Evolutionary conservation across 2,113 vertebrate genomes (phyloP), one percentile per base, ranked within the genome.

Genomic region (Jaculus jaculus): DNA sequence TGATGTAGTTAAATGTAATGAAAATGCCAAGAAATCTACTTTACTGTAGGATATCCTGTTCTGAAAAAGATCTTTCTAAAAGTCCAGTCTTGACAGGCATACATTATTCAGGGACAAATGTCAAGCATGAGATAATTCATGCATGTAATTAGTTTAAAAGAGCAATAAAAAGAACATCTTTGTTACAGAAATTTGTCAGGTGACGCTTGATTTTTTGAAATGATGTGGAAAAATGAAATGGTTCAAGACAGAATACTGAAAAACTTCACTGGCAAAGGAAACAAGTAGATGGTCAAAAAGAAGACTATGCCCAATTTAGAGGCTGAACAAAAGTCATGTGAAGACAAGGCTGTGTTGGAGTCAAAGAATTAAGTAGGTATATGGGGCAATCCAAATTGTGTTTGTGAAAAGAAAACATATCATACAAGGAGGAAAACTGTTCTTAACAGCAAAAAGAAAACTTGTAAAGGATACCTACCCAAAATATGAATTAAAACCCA

Each of bases 111-210:
- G 32, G 30, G 39, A 71, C 81, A 96, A 74, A 90, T 94, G 85
- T 88, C 88, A 96, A 71, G 39, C 51, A 73, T 72, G 75, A 88
- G 85, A 79, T 88, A 90, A 93, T 95, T 94, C 71, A 68, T 65
- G 65, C 58, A 90, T n/a, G 17, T 80, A 95, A 83, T 96, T 96
- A 80, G 85, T 87, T 90, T 85, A 47, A 95, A 94, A 86, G 60
- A 96, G n/a, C 10, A 88, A 23, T 60, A 80, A 93, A 90, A 60
- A 92, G 87, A 79, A 90, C n/a, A 83, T 39, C 88, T 77, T 87
- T 84, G 28, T 86, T 88, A 81, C 24, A 95, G 85, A 95, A 91
- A 79, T 88, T 83, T 91, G 24, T 90, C 81, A 74, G n/a, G 12
- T 54, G 61, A 94, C 90, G 74, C 28, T 83, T 78, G 60, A 78